Conservation (phyloP, 2,797 vertebrate genomes). For the Coregonus sp. region DNA sequence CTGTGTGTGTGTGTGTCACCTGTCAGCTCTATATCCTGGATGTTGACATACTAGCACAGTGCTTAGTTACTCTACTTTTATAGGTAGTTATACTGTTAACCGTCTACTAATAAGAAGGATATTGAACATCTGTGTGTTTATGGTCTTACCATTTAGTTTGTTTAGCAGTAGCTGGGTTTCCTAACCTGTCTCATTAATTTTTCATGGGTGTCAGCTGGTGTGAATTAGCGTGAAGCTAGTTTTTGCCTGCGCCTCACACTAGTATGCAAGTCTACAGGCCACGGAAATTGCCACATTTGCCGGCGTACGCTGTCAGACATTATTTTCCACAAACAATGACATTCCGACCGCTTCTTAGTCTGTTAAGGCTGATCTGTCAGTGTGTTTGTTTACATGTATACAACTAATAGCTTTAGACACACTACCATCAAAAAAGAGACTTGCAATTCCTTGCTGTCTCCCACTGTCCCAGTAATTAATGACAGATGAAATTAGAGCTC, state of each 20-base stretch:
- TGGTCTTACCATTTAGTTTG: slow-evolving; percentile 5
- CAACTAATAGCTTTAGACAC: too few species aligned
- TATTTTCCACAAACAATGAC: slow-evolving; percentile 12
- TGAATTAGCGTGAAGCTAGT: not conserved
- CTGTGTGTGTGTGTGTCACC: too few species aligned
- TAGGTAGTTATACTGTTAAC: not conserved
- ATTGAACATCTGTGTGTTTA: not conserved
- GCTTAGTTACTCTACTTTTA: not conserved
- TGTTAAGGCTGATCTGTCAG: not conserved
- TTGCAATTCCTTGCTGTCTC: too few species aligned
- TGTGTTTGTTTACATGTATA: too few species aligned
- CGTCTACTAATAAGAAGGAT: not conserved
- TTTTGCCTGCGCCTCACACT: not conserved
- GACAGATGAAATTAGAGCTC: slow-evolving; percentile 42
- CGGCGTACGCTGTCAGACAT: slow-evolving; percentile 17
- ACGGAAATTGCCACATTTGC: slow-evolving; percentile 18
- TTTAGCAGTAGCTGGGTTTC: slow-evolving; percentile 17
- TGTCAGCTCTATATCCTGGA: too few species aligned
- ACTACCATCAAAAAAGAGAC: too few species aligned
- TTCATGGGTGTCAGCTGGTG: slow-evolving; percentile 14
- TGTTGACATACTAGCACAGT: not conserved
- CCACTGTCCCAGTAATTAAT: slow-evolving; percentile 34
- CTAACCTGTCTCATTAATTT: slow-evolving; percentile 16
- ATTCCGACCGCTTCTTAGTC: not conserved
- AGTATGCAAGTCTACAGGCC: slow-evolving; percentile 9